Conservation (phyloP, 2,888 invertebrate genomes). For the Mesochorus sp. region DNA sequence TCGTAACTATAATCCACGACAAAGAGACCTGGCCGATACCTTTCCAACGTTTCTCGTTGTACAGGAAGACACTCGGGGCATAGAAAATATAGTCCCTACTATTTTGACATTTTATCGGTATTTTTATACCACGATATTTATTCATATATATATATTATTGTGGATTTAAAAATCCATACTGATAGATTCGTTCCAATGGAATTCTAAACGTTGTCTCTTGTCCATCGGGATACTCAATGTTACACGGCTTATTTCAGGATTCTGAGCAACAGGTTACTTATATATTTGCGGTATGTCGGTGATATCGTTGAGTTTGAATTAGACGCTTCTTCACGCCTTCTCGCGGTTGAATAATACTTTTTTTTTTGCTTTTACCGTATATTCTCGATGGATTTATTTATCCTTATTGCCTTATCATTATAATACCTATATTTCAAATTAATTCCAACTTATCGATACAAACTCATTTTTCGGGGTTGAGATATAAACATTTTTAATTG, state of each 20-base stretch:
- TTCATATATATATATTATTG: not conserved
- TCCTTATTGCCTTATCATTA: no score
- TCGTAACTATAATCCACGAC: not conserved
- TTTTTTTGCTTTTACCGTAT: no score
- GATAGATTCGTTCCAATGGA: constrained; percentile 28
- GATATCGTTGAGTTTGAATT: no score
- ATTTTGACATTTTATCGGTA: not conserved
- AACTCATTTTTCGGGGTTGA: no score
- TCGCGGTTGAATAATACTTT: no score
- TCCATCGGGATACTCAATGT: constrained; percentile 40
- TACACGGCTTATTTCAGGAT: not conserved
- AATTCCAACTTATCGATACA: no score
- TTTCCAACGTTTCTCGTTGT: constrained; percentile 46
- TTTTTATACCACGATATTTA: not conserved
- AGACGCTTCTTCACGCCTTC: no score
- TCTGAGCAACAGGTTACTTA: constrained; percentile 59
- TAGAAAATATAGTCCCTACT: constrained; percentile 16
- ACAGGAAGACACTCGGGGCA: not conserved
- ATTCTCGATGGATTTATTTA: no score
- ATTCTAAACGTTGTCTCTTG: constrained; percentile 16
- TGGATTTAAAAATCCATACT: not conserved
- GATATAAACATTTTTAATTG: no score
- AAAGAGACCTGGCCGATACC: constrained; percentile 15
- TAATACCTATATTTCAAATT: no score
- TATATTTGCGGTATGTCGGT: constrained; percentile 16